A percentile compares a stretch with the other conserved stretches of the same genome.
Evolutionary conservation across 2,888 invertebrate genomes (phyloP).

Genomic region (Lepidocyrtoides sp.): DNA sequence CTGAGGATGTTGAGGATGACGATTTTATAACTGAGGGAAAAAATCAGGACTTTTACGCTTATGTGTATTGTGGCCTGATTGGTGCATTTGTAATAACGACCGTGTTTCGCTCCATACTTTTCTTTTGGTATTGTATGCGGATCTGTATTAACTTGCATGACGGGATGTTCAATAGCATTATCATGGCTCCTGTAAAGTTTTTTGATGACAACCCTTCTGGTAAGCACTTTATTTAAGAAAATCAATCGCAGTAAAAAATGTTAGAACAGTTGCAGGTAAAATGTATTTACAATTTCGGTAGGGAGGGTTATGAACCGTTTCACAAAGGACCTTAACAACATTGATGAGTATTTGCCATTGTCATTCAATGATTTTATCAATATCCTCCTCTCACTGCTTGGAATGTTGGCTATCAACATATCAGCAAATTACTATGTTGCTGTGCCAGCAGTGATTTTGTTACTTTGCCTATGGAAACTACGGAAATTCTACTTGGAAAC

Average conservation of each 20-base stretch:
- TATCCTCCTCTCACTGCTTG: slow-evolving; percentile 89
- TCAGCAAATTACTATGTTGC: slow-evolving; percentile 86
- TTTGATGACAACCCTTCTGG: slow-evolving; percentile 71
- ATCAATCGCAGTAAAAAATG: too few species aligned
- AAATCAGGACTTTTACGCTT: slow-evolving; percentile 57
- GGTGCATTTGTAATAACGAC: slow-evolving; percentile 24
- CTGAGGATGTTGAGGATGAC: background rate
- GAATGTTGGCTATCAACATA: slow-evolving; percentile 87
- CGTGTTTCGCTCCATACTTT: slow-evolving; percentile 55
- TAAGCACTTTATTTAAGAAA: too few species aligned
- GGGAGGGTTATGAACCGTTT: slow-evolving; percentile 93
- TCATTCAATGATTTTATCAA: slow-evolving; percentile 89
- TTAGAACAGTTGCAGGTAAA: too few species aligned
- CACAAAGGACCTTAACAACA: slow-evolving; percentile 88
- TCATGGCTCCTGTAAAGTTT: slow-evolving; percentile 86
- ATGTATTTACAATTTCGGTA: too few species aligned
- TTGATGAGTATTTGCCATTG: slow-evolving; percentile 92
- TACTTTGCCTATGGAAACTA: slow-evolving; percentile 91
- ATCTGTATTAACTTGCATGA: slow-evolving; percentile 87
- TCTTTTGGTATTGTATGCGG: slow-evolving; percentile 81
- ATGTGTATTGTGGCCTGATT: slow-evolving; percentile 69
- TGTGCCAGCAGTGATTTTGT: slow-evolving; percentile 90
- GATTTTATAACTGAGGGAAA: background rate
- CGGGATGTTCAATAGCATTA: slow-evolving; percentile 87
- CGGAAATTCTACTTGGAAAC: slow-evolving; percentile 93